Percentiles rank a stretch among this genome's conserved stretches.
These are phyloP conservation scores for Junonia oenone DNA, from an alignment of 2,888 invertebrate species.

Conservation along the genomic window DNA sequence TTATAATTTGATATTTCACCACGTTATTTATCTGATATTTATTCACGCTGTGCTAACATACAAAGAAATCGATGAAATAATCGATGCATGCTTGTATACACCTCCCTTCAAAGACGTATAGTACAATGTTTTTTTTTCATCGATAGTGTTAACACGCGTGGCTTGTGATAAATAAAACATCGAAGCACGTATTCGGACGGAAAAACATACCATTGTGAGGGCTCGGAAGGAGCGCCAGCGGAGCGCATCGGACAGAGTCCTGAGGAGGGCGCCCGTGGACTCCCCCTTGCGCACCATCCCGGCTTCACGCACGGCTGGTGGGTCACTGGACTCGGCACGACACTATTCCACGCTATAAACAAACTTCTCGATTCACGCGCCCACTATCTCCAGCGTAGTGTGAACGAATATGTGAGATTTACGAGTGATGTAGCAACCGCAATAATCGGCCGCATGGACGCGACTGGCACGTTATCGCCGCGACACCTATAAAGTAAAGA, in stretches of 20 bases:
- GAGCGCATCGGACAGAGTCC: conserved; percentile 69
- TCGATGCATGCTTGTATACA: background rate
- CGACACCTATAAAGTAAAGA: conserved; percentile 66
- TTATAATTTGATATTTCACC: no score
- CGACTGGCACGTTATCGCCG: conserved; percentile 73
- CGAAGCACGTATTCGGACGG: conserved; percentile 34
- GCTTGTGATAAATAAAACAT: background rate
- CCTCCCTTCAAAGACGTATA: background rate
- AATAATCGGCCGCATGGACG: conserved; percentile 71
- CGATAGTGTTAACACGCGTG: background rate
- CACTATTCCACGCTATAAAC: conserved; percentile 14
- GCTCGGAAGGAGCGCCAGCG: conserved; percentile 63
- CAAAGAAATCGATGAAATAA: no score
- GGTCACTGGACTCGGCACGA: conserved; percentile 63
- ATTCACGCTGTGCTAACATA: no score
- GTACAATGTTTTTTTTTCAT: background rate
- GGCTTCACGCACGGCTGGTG: conserved; percentile 70
- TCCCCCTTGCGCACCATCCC: conserved; percentile 74
- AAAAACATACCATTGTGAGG: conserved; percentile 60
- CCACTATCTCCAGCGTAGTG: conserved; percentile 32
- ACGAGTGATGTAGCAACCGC: conserved; percentile 52
- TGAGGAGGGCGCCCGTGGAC: conserved; percentile 64
- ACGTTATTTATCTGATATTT: no score
- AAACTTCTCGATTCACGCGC: conserved; percentile 23
- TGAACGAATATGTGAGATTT: conserved; percentile 23